Conservation (phyloP, 1,140 invertebrate genomes). For the Centruroides vittatus region DNA sequence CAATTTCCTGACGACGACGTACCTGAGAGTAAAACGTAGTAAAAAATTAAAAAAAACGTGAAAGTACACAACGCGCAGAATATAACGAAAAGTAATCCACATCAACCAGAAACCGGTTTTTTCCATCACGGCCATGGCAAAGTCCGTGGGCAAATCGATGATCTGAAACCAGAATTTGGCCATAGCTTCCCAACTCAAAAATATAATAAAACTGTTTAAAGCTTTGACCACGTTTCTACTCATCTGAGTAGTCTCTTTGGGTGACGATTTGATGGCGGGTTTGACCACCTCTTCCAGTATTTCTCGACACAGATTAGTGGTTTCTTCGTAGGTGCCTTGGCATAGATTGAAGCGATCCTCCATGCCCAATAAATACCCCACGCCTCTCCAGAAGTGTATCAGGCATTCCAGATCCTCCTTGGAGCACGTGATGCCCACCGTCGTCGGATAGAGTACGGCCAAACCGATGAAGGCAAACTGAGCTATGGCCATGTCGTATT, state of each 20-base stretch:
- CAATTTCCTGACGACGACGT: too few relatives aligned
- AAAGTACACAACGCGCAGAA: constrained; percentile 9
- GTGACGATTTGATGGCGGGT: neutral
- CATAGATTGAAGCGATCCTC: constrained; percentile 56
- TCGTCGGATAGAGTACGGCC: constrained; percentile 21
- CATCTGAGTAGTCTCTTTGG: constrained; percentile 15
- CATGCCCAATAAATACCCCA: constrained; percentile 64
- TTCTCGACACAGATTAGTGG: constrained; percentile 27
- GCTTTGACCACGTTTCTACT: constrained; percentile 16
- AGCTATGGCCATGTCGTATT: constrained; percentile 26
- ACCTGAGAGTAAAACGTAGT: too few relatives aligned
- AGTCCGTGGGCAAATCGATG: constrained; percentile 3
- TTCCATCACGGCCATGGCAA: constrained; percentile 5
- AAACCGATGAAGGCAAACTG: constrained; percentile 26
- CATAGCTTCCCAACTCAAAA: constrained; percentile 16
- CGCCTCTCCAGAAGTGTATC: constrained; percentile 66
- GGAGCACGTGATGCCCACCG: constrained; percentile 5
- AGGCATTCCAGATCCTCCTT: constrained; percentile 53
- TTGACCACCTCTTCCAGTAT: constrained; percentile 20
- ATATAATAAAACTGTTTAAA: constrained; percentile 12
- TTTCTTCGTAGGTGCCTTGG: constrained; percentile 30
- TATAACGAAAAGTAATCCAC: constrained; percentile 12
- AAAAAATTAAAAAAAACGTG: constrained; percentile 14
- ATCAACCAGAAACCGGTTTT: constrained; percentile 12
- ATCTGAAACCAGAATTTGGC: constrained; percentile 16